Conservation (phyloP, 1,140 invertebrate species). For the Argopecten irradians region DNA sequence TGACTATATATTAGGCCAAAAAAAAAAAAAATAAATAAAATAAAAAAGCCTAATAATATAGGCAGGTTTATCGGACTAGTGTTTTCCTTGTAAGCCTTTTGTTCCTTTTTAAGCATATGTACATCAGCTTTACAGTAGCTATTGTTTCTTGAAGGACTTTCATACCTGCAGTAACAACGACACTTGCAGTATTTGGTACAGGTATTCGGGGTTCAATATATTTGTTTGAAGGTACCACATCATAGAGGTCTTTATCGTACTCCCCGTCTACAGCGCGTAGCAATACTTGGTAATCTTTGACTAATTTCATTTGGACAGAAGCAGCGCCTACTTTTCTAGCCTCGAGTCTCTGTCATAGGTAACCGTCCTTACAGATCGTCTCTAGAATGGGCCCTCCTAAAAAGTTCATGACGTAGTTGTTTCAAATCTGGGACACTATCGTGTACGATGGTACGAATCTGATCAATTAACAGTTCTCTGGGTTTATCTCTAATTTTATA, state of each 20-base stretch:
- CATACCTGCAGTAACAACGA: no score
- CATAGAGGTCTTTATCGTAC: neutral
- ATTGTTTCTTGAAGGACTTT: no score
- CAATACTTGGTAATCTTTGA: neutral
- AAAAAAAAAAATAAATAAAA: no score
- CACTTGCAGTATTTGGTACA: no score
- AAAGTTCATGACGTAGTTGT: neutral
- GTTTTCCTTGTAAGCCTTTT: no score
- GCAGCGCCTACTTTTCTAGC: neutral
- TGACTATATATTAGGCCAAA: no score
- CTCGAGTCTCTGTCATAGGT: neutral
- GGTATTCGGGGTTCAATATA: no score
- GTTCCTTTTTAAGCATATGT: no score
- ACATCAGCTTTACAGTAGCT: no score
- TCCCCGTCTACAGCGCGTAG: neutral
- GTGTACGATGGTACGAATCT: no score
- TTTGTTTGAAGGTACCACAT: neutral
- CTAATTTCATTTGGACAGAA: neutral
- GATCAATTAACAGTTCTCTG: neutral
- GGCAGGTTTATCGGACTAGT: no score
- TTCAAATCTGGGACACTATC: neutral
- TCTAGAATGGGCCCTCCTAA: neutral
- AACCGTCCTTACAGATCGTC: neutral
- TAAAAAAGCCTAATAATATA: no score
- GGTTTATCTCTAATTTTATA: neutral